Conservation (phyloP, 1,140 invertebrate species). For the Drosophila sp. region DNA sequence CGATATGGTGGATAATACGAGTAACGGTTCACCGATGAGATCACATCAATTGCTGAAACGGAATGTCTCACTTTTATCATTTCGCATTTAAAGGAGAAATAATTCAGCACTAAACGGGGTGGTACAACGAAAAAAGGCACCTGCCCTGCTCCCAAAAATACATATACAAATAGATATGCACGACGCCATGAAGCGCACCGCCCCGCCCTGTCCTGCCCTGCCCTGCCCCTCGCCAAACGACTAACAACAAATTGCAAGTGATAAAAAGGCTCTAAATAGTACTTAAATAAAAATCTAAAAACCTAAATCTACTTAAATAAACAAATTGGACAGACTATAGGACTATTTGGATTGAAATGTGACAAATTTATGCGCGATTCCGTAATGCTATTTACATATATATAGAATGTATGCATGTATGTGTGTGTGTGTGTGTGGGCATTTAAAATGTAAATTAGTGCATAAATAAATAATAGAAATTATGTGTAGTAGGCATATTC, state of each 20-base stretch:
- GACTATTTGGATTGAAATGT: slow-evolving; percentile 35
- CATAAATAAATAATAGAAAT: slow-evolving; percentile 58
- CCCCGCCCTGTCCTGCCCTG: slow-evolving; percentile 17
- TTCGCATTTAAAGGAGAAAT: slow-evolving; percentile 69
- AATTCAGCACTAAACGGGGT: slow-evolving; percentile 14
- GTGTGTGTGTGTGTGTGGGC: slow-evolving; percentile 35
- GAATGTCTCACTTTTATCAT: slow-evolving; percentile 80
- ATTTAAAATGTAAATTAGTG: slow-evolving; percentile 76
- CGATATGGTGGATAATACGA: slow-evolving; percentile 53
- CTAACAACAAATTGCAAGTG: slow-evolving; percentile 72
- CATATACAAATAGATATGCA: no score
- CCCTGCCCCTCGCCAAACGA: slow-evolving; percentile 58
- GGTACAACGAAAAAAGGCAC: slow-evolving; percentile 37
- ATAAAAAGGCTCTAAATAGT: slow-evolving; percentile 78
- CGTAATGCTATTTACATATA: slow-evolving; percentile 53
- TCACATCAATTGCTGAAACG: slow-evolving; percentile 74
- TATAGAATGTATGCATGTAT: not conserved
- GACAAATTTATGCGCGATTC: slow-evolving; percentile 39
- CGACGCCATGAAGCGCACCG: not conserved
- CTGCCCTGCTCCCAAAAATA: no score
- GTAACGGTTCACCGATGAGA: slow-evolving; percentile 57
- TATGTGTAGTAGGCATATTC: slow-evolving; percentile 48
- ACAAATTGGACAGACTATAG: slow-evolving; percentile 37
- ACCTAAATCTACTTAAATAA: slow-evolving; percentile 45
- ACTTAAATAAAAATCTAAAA: slow-evolving; percentile 43